Base-by-base conservation (phyloP, 1,140 invertebrate species). In the Brachionus asplanchnoidis region DNA sequence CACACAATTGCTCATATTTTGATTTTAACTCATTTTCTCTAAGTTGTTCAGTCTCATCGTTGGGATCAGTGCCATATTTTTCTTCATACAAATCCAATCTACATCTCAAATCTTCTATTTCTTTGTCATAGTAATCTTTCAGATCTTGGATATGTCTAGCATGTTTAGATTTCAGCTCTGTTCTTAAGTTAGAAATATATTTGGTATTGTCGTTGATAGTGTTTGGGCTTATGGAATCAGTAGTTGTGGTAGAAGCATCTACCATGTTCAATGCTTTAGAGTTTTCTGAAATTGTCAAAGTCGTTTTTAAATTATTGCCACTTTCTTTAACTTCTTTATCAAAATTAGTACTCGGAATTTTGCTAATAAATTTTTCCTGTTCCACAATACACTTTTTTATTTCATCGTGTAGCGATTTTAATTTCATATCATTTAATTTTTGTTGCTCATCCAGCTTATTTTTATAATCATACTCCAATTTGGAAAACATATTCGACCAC, bases 321-420 rank as follows among this genome's bases (percentile, higher is more conserved):
- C 9, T 65, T 65, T 68, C n/a, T 17, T 17, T 42, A 73, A 9
- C 9, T 73, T 82, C 53, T 65, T 68, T 82, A 4, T 44, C 32
- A 42, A n/a, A 7, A 73, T 73, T 42, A 8, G 28, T 12, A 9
- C 40, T 82, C 20, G n/a, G 56, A 65, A 28, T n/a, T 68, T 82
- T 82, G 14, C 9, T 65, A 7, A 82, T 42, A 46, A 60, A 42
- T 11, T 68, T 82, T 65, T 60, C 65, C 23, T 82, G 79, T 28
- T 82, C 79, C 3, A 42, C 11, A 11, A 82, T 82, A 32, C 79
- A 42, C 53, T 82, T 82, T 68, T 82, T 60, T 14, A 82, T 65
- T 65, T 82, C 79, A 44, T 82, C 79, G 12, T 82, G 79, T n/a
- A 82, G 44, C 9, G 65, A 65, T 23, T 68, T 82, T 68, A 82